Conservation (phyloP, 2,113 vertebrate genomes). For the Pseudolaguvia tuberculata region DNA sequence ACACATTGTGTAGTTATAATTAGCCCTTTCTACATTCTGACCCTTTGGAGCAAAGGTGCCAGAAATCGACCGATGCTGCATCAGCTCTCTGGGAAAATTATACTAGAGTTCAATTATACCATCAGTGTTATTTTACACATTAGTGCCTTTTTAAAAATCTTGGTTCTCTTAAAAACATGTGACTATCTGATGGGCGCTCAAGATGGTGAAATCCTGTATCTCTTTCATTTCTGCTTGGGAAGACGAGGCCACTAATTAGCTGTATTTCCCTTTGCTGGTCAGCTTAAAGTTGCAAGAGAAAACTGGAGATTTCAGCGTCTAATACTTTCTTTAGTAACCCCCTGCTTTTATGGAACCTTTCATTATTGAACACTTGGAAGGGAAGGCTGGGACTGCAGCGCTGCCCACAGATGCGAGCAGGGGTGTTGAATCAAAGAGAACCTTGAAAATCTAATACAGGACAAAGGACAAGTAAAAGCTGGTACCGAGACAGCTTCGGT, state of each 20-base stretch:
- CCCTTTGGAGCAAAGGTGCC: constrained; percentile 23
- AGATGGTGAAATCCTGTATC: constrained; percentile 45
- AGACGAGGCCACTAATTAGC: constrained; percentile 58
- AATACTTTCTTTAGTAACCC: constrained; percentile 37
- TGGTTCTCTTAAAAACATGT: constrained; percentile 33
- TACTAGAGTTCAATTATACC: constrained; percentile 15
- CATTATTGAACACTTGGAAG: constrained; percentile 28
- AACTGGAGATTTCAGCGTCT: constrained; percentile 34
- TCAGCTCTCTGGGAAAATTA: constrained; percentile 45
- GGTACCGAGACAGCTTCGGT: not conserved
- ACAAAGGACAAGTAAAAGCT: not conserved
- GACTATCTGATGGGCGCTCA: constrained; percentile 53
- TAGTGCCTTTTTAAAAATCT: constrained; percentile 45
- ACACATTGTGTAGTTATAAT: constrained; percentile 34
- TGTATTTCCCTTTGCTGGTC: constrained; percentile 49
- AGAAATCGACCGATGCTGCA: constrained; percentile 19
- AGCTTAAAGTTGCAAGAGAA: constrained; percentile 11
- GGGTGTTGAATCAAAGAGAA: not conserved
- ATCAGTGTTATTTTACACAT: constrained; percentile 52
- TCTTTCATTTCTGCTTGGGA: constrained; percentile 22
- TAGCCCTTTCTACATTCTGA: constrained; percentile 36
- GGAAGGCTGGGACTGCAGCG: constrained; percentile 7
- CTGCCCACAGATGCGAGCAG: constrained; percentile 14
- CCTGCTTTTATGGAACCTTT: constrained; percentile 15
- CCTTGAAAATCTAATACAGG: not conserved